Evolutionary conservation across 2,888 invertebrate species (phyloP), one percentile per base, ranked within the genome.

Genomic region (Pyrrhosoma nymphula): DNA sequence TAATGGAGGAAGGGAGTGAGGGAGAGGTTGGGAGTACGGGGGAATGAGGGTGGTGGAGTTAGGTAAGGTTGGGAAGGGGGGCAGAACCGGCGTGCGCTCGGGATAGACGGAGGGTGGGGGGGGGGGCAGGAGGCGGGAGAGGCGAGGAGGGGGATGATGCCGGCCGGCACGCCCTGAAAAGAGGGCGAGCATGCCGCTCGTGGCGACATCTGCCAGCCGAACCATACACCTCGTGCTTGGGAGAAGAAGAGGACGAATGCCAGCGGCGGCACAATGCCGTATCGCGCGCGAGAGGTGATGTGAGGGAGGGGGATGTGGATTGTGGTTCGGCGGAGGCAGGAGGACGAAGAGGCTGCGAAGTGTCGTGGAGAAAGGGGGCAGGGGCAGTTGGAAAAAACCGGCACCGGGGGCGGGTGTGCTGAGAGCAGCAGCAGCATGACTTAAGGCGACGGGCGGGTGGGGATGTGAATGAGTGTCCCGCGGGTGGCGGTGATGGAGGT

Each of bases 141-240:
- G 47, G 8, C 4, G 23, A n/a, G 35, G 47, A 0, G 55, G 56
- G n/a, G 56, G 56, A 60, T 18, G 56, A 60, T 60, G 91, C 91
- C 63, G 91, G 93, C 93, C 93, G 93, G 93, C 93, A 93, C 93
- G 93, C 93, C 93, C 93, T 93, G 93, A 93, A 93, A 93, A 93
- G 93, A 69, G 93, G 93, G 93, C 93, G 69, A 69, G 93, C 47
- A 93, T 63, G 69, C 93, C 93, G 93, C 93, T 93, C 93, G 93
- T 93, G 93, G 93, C 93, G 93, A 69, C 93, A 93, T 93, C 93
- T 75, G 69, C 47, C 93, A 47, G 93, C 63, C 93, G 93, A 93
- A 69, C 63, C 93, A 47, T 93, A 93, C 93, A 93, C 93, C 93
- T 93, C 93, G 63, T 93, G 93, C 93, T 93, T 69, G 69, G 26